Evolutionary conservation across 1,140 invertebrate species (phyloP).

Genomic region (Aphis gossypii): DNA sequence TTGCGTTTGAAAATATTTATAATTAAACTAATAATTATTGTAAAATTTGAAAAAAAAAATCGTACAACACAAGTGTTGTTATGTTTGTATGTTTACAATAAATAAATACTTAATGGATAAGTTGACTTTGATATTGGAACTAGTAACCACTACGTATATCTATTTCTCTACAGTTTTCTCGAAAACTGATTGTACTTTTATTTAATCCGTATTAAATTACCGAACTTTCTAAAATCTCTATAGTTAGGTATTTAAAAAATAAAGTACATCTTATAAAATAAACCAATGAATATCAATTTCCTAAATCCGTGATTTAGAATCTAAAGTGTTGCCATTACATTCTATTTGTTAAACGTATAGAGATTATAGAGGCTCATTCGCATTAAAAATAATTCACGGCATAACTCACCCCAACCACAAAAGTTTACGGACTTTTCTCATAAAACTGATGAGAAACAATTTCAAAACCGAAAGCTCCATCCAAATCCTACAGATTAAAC

Average conservation of each 20-base stretch:
- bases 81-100: neutral
- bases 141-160: neutral
- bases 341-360: neutral
- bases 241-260: neutral
- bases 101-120: neutral
- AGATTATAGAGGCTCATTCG: neutral
- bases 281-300: neutral
- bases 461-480: neutral
- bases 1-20: neutral
- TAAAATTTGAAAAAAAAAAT: neutral
- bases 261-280: neutral
- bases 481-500: neutral
- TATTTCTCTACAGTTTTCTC: neutral
- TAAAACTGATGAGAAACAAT: neutral
- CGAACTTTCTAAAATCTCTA: neutral
- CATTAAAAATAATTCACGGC: neutral
- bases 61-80: neutral
- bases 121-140: neutral
- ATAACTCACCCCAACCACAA: neutral
- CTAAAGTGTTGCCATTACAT: neutral
- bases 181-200: neutral
- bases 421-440: neutral
- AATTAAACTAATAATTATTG: neutral
- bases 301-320: neutral
- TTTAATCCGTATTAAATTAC: neutral